Percentiles rank a stretch among this genome's conserved stretches.
Evolutionary conservation across 2,888 invertebrate species (phyloP).

Genomic region (Vanessa cardui): DNA sequence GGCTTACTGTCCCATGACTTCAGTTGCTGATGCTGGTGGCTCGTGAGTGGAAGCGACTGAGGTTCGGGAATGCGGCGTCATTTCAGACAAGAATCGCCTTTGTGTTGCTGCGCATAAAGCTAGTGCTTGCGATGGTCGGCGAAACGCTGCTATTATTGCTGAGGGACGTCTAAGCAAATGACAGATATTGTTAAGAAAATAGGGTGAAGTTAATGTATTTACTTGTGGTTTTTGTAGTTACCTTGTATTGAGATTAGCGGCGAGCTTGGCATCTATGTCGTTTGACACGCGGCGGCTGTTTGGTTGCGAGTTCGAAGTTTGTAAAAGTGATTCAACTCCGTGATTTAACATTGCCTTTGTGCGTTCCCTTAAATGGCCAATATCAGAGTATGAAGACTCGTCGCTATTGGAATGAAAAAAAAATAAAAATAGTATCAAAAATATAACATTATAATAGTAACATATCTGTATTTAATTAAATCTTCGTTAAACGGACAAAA

Average conservation of each 20-base stretch:
- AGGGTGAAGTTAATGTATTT: neutral
- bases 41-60: conserved; percentile 73
- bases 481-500: no score
- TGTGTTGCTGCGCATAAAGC: conserved; percentile 82
- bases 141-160: conserved; percentile 84
- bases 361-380: conserved; percentile 68
- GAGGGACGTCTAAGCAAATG: conserved; percentile 79
- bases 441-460: no score
- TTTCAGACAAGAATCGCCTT: conserved; percentile 70
- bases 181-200: no score
- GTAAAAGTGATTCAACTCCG: conserved; percentile 59
- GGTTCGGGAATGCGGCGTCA: conserved; percentile 66
- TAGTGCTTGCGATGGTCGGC: conserved; percentile 84
- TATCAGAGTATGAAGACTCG: conserved; percentile 75
- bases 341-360: conserved; percentile 69
- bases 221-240: conserved; percentile 38
- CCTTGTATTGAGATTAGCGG: conserved; percentile 77
- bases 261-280: conserved; percentile 69
- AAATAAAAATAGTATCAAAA: neutral
- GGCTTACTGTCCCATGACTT: conserved; percentile 73
- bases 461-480: no score
- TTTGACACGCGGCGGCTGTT: conserved; percentile 72
- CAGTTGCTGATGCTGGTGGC: conserved; percentile 65
- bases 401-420: conserved; percentile 53
- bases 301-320: conserved; percentile 66